Conservation (phyloP, 2,888 invertebrate species). For the Agriotes lineatus region DNA sequence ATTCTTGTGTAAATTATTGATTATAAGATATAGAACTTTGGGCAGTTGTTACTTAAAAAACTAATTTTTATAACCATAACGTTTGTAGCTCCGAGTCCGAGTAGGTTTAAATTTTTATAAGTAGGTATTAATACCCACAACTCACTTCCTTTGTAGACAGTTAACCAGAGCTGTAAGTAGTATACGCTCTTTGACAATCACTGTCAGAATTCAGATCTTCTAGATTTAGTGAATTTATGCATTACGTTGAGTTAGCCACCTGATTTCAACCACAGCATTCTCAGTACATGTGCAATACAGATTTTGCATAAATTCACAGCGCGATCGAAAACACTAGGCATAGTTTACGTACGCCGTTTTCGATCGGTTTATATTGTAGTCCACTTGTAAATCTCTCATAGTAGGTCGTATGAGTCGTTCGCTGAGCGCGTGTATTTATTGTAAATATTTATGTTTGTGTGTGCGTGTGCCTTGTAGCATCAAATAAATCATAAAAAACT, state of each 20-base stretch:
- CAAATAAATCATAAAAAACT: constrained; percentile 64
- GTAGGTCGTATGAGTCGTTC: constrained; percentile 42
- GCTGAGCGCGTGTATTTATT: constrained; percentile 64
- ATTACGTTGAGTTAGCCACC: neutral
- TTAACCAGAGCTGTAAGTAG: constrained; percentile 39
- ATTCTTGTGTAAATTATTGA: constrained; percentile 16
- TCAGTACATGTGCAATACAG: constrained; percentile 26
- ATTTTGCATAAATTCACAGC: constrained; percentile 42
- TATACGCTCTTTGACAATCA: constrained; percentile 63
- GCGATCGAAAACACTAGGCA: constrained; percentile 26
- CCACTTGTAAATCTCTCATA: constrained; percentile 38
- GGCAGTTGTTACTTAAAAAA: constrained; percentile 27
- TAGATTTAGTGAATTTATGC: constrained; percentile 43
- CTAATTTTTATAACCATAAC: constrained; percentile 34
- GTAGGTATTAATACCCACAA: neutral
- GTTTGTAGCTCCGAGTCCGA: constrained; percentile 15
- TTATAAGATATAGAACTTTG: constrained; percentile 15
- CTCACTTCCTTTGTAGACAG: constrained; percentile 11
- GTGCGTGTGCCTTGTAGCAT: constrained; percentile 80
- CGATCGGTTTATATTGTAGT: constrained; percentile 36
- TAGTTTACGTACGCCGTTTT: constrained; percentile 11
- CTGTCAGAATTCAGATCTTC: constrained; percentile 50
- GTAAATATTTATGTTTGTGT: constrained; percentile 68
- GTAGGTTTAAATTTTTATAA: constrained; percentile 22
- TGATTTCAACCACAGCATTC: too few relatives aligned